phyloP scores from a whole-genome alignment of 2,888 invertebrate species.

The Steinernema scapterisci region DNA sequence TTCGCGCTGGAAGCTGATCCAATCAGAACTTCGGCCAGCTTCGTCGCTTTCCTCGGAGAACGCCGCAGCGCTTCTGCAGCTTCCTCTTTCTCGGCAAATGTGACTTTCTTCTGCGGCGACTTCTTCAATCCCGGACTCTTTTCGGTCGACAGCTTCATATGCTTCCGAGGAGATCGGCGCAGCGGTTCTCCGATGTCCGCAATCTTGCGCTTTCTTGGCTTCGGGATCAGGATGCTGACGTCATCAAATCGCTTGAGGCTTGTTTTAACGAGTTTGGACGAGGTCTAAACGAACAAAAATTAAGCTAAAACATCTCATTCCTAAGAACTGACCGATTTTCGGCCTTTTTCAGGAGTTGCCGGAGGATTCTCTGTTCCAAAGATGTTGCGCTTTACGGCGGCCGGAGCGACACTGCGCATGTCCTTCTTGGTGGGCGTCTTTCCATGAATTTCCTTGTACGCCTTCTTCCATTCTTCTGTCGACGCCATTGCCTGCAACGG shows the following conservation, averaged over 20 bases:
- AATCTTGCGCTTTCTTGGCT: neutral
- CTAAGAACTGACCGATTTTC: neutral
- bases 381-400: conserved; percentile 8
- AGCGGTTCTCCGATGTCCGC: neutral
- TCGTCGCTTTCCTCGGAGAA: no score
- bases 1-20: no score
- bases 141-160: no score
- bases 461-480: conserved; percentile 43
- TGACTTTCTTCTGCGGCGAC: no score
- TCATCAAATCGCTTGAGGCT: neutral
- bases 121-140: no score
- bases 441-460: conserved; percentile 52
- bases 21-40: no score
- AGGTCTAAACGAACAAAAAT: no score
- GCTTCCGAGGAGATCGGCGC: neutral
- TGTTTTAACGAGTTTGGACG: neutral
- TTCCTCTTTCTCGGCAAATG: no score
- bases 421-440: conserved; percentile 48
- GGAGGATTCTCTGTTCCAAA: conserved; percentile 9
- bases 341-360: neutral
- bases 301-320: no score
- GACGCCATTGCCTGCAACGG: neutral
- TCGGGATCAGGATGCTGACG: neutral
- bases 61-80: no score
- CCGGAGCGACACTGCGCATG: neutral